phyloP scores from a whole-genome alignment of 2,888 invertebrate genomes.

The Geotrupes spiniger region DNA sequence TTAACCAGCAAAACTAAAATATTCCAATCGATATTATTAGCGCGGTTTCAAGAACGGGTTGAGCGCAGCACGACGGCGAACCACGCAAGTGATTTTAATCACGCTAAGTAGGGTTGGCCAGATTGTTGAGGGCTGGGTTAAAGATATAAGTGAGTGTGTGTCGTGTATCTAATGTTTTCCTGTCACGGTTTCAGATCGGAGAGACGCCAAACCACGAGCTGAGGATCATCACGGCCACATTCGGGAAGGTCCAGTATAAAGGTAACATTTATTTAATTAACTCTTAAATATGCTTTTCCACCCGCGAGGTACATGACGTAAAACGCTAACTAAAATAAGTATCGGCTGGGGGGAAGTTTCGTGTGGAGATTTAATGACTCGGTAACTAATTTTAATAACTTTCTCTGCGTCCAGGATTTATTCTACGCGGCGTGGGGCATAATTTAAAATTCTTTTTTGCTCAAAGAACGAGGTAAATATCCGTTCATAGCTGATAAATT shows the following conservation, averaged over 20 bases:
- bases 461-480: no score
- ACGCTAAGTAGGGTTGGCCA: slow-evolving; percentile 43
- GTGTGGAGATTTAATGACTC: not conserved
- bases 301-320: not conserved
- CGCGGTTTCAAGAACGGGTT: no score
- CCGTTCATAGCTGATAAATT: no score
- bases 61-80: slow-evolving; percentile 28
- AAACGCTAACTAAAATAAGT: no score
- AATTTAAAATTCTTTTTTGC: no score
- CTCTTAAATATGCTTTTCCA: not conserved
- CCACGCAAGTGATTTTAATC: slow-evolving; percentile 42
- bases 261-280: slow-evolving; percentile 57
- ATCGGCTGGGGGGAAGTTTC: no score
- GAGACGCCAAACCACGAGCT: slow-evolving; percentile 83
- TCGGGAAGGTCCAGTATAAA: slow-evolving; percentile 80
- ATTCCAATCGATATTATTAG: no score
- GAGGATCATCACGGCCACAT: slow-evolving; percentile 81
- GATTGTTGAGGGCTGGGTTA: slow-evolving; percentile 24
- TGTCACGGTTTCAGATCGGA: slow-evolving; percentile 64
- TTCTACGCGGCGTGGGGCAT: no score
- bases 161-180: slow-evolving; percentile 24
- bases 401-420: not conserved
- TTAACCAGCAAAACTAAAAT: no score
- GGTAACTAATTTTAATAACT: not conserved
- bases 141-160: slow-evolving; percentile 21